These are phyloP conservation scores for Crossaster papposus DNA, from an alignment of 53 echinoderm and acorn worm genomes.

Conservation along the genomic window DNA sequence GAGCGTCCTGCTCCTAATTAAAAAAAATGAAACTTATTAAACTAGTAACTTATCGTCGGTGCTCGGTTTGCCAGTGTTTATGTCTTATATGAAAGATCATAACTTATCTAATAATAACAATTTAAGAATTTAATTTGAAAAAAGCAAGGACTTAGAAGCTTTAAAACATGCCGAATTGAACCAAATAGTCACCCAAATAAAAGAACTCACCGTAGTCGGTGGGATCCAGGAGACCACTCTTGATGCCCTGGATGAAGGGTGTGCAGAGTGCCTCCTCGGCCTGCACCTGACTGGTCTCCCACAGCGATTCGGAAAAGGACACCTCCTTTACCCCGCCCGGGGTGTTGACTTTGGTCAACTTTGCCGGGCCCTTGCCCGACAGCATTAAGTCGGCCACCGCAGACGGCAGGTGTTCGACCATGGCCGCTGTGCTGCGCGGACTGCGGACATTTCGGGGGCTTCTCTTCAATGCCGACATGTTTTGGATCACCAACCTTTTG, in stretches of 20 bases:
- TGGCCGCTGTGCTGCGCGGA: background rate
- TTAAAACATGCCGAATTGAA: too few species aligned
- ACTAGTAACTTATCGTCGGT: too few species aligned
- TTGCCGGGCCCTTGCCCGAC: background rate
- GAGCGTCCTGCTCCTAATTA: too few species aligned
- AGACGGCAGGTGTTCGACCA: background rate
- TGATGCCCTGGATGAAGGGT: slow-evolving; percentile 16
- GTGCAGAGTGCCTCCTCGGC: slow-evolving; percentile 10
- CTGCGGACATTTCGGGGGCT: slow-evolving; percentile 10
- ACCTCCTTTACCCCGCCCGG: background rate
- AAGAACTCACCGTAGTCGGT: slow-evolving; percentile 35
- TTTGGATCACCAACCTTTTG: too few species aligned
- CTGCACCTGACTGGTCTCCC: background rate
- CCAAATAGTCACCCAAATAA: too few species aligned
- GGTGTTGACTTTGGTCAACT: background rate
- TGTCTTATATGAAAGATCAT: too few species aligned
- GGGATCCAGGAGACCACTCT: slow-evolving; percentile 24
- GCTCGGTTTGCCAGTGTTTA: too few species aligned
- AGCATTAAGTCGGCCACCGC: background rate
- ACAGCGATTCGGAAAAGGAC: slow-evolving; percentile 3
- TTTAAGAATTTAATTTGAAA: too few species aligned
- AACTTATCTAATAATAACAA: too few species aligned
- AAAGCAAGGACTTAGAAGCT: too few species aligned
- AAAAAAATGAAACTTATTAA: too few species aligned
- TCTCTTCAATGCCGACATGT: background rate